Conservation (phyloP, 92 coral and sea anemone species). For the Zoanthus solanderi region DNA sequence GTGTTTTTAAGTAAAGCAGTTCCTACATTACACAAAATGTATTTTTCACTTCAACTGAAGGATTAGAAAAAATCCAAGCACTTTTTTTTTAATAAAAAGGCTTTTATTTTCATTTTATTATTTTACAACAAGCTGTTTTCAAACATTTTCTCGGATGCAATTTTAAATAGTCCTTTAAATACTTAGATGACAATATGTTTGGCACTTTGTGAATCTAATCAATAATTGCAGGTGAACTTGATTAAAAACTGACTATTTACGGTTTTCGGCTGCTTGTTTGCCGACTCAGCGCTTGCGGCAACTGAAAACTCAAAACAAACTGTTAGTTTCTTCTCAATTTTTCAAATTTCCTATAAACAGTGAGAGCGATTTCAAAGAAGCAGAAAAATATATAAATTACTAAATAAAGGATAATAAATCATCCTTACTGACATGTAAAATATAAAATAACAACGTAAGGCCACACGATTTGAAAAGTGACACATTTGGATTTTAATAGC, state of each 20-base stretch:
- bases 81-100: too few relatives aligned
- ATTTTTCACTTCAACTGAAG: too few relatives aligned
- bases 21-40: too few relatives aligned
- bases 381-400: not conserved
- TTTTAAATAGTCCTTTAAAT: not conserved
- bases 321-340: not conserved
- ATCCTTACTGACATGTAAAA: not conserved
- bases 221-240: not conserved
- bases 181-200: not conserved
- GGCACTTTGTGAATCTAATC: not conserved
- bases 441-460: not conserved
- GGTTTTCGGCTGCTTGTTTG: not conserved
- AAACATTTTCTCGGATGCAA: not conserved
- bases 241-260: not conserved
- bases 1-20: too few relatives aligned
- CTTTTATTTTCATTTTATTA: too few relatives aligned
- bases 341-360: not conserved
- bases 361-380: not conserved
- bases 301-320: conserved; percentile 14
- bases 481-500: not conserved
- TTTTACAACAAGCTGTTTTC: too few relatives aligned
- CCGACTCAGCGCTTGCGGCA: not conserved
- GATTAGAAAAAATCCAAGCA: too few relatives aligned
- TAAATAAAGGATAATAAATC: not conserved
- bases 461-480: not conserved